A percentile compares a stretch with the other conserved stretches of the same genome.
These are phyloP conservation scores for Clivina fossor DNA, from an alignment of 2,888 invertebrate genomes.

Conservation along the genomic window DNA sequence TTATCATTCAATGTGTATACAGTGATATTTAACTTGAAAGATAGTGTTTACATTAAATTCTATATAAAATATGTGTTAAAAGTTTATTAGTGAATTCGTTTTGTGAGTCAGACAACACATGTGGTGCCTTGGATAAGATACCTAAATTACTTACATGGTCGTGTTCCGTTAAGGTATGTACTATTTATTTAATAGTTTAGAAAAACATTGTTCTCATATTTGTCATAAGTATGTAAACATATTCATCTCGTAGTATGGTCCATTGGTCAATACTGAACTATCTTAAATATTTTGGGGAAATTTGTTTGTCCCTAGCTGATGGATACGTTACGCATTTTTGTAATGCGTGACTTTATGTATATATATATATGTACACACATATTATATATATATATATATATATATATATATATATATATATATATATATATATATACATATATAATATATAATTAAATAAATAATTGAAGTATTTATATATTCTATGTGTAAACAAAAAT, in stretches of 20 bases:
- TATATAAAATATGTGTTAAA: not conserved
- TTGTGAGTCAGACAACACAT: constrained; percentile 26
- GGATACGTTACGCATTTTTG: constrained; percentile 26
- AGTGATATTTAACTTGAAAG: constrained; percentile 8
- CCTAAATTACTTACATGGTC: constrained; percentile 12
- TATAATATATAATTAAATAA: constrained; percentile 13
- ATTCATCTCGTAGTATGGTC: constrained; percentile 22
- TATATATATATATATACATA: constrained; percentile 26
- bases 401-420: constrained; percentile 17
- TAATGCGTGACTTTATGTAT: constrained; percentile 17
- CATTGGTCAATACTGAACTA: constrained; percentile 30
- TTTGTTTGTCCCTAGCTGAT: constrained; percentile 27
- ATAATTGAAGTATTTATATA: not conserved
- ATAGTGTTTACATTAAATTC: constrained; percentile 19
- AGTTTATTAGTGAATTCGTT: constrained; percentile 15
- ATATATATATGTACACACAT: constrained; percentile 1
- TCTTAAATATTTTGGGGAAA: constrained; percentile 24
- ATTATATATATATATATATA: constrained; percentile 6
- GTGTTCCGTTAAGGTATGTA: constrained; percentile 20
- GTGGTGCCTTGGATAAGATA: constrained; percentile 22
- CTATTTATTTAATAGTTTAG: too few species aligned
- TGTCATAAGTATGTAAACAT: constrained; percentile 23
- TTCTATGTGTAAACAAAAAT: not conserved
- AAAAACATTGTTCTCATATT: not conserved
- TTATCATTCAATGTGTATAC: constrained; percentile 1